Conservation (phyloP, 1,140 invertebrate genomes). For the Drosophila kikkawai region DNA sequence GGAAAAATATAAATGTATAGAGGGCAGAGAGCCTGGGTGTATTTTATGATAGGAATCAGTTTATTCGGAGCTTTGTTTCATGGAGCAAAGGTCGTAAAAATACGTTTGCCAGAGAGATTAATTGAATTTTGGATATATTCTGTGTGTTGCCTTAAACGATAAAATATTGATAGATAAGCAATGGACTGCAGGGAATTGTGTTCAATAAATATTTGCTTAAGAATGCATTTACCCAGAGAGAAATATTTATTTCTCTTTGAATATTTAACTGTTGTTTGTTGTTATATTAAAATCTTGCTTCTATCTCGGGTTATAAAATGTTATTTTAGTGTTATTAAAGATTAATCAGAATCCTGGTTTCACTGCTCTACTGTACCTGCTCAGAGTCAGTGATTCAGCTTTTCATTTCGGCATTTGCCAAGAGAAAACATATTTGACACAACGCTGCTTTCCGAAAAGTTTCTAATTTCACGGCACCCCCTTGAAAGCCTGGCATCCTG, state of each 20-base stretch:
- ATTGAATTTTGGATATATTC: constrained; percentile 27
- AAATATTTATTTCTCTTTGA: neutral
- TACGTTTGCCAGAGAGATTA: constrained; percentile 24
- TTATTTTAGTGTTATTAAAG: neutral
- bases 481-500: constrained; percentile 11
- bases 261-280: neutral
- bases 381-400: neutral
- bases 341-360: too few species aligned
- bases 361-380: neutral
- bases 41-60: constrained; percentile 30
- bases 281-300: neutral
- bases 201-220: constrained; percentile 8
- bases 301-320: neutral
- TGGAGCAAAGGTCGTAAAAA: constrained; percentile 22
- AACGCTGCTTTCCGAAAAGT: constrained; percentile 62
- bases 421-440: constrained; percentile 69
- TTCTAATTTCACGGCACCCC: constrained; percentile 42
- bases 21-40: constrained; percentile 9
- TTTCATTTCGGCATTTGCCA: constrained; percentile 18
- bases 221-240: neutral
- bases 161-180: constrained; percentile 19
- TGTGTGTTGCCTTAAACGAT: constrained; percentile 19
- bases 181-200: neutral
- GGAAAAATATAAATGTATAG: constrained; percentile 51
- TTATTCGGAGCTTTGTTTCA: constrained; percentile 31